Evolutionary conservation across 2,797 vertebrate genomes (phyloP), one percentile per base, ranked within the genome.

Genomic region (Bucorvus abyssinicus): DNA sequence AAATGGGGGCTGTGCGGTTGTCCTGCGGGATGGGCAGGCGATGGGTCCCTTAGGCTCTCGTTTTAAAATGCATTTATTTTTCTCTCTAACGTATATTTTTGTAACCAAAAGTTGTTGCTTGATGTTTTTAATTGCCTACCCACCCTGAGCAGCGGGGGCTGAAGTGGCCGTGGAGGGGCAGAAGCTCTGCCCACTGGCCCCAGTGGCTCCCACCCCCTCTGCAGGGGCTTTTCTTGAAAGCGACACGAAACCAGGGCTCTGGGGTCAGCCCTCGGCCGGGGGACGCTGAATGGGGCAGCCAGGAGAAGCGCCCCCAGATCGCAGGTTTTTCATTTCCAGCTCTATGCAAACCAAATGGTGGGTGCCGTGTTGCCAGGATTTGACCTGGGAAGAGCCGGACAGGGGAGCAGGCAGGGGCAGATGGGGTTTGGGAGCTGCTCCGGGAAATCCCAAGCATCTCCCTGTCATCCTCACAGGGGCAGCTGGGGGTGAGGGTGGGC

Each of bases 401-500:
- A 6, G 3, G 44, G 14, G 23, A 9, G 2, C 36, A 42, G 47
- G 34, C 18, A 61, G 69, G 24, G 44, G 27, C 23, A 47, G 27
- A 1, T 1, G 5, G 23, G 13, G 2, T 7, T 64, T 69, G 63
- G 68, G 38, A n/a, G 9, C n/a, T 0, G 0, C 42, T 0, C 0
- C 2, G 18, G 78, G 47, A 22, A 59, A 47, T 14, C 30, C 42
- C 34, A 24, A 53, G 27, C 4, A 0, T 14, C 42, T 64, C 30
- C 42, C 5, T 0, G 0, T 14, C 23, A 59, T 55, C 40, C 68
- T 40, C n/a, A 17, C 5, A 6, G 2, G 30, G 52, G 88, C 0
- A 0, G 16, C 11, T 1, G 3, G 50, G 50, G 10, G 10, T 0
- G 11, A 56, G 14, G 52, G 12, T 3, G 3, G 29, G 30, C 32